Evolutionary conservation across 2,797 vertebrate species (phyloP).

Genomic region (Aselliscus stoliczkanus): DNA sequence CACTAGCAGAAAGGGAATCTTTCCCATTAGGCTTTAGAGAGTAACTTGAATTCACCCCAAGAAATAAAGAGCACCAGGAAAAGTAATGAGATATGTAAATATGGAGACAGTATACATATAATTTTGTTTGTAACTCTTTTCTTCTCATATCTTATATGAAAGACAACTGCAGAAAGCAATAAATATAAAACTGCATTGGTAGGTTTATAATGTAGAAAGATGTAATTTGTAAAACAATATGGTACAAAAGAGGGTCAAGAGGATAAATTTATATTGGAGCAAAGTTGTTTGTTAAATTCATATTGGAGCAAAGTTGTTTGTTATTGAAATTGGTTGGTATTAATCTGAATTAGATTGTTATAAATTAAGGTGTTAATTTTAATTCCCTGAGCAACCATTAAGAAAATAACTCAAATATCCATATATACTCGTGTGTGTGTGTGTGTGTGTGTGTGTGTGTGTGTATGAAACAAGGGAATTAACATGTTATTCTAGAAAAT

Average conservation of each 20-base stretch:
- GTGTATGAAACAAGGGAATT: neutral
- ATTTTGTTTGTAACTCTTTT: neutral
- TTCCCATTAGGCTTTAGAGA: neutral
- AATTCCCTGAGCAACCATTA: neutral
- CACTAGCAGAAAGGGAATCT: neutral
- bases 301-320: neutral
- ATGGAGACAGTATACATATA: neutral
- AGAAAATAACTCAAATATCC: neutral
- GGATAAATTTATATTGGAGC: neutral
- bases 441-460: too few species aligned
- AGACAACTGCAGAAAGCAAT: neutral
- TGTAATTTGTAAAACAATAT: neutral
- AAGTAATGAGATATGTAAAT: neutral
- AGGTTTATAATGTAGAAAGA: neutral
- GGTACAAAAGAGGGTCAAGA: neutral
- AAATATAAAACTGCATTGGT: neutral
- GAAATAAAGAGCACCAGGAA: neutral
- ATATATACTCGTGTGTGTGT: neutral
- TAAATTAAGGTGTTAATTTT: neutral
- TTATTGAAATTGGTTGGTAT: neutral
- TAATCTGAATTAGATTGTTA: neutral
- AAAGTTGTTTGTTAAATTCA: neutral
- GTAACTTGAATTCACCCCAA: neutral
- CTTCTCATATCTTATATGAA: constrained; percentile 17
- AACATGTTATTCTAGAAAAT: neutral